These are phyloP conservation scores for Enteromius afrohamiltoni DNA, from an alignment of 2,797 vertebrate genomes.

Conservation along the genomic window DNA sequence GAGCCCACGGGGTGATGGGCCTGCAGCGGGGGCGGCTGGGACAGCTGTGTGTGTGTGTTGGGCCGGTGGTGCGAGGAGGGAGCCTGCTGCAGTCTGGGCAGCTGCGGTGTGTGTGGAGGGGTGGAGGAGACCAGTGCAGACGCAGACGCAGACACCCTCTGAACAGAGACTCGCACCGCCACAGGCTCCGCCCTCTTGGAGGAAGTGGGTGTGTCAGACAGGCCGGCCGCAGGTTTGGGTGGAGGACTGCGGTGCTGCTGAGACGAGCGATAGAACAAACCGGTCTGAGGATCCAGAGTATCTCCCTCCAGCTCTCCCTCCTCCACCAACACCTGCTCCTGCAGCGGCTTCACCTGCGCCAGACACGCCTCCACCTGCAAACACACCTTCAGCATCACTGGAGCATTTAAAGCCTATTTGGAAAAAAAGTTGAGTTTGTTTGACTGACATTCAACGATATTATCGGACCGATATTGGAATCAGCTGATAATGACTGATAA, in stretches of 20 bases:
- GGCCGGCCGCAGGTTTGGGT: slow-evolving; percentile 78
- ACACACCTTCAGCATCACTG: not conserved
- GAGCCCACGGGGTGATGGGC: slow-evolving; percentile 87
- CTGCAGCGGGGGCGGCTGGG: slow-evolving; percentile 86
- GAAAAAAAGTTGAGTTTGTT: not conserved
- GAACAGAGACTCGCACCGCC: slow-evolving; percentile 72
- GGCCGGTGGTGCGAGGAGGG: slow-evolving; percentile 94
- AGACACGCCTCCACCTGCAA: slow-evolving; percentile 72
- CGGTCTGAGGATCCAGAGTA: slow-evolving; percentile 97
- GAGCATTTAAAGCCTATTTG: not conserved
- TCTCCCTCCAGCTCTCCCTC: slow-evolving; percentile 94
- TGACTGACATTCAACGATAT: not conserved
- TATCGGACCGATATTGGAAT: too few relatives aligned
- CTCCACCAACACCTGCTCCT: slow-evolving; percentile 83
- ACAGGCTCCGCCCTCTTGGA: slow-evolving; percentile 71
- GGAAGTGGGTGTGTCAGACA: slow-evolving; percentile 56
- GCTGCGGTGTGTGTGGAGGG: slow-evolving; percentile 85
- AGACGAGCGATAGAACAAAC: slow-evolving; percentile 91
- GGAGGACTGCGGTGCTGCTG: slow-evolving; percentile 65
- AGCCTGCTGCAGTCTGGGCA: slow-evolving; percentile 94
- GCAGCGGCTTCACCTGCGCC: slow-evolving; percentile 81
- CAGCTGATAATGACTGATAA: too few relatives aligned
- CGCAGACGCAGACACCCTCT: slow-evolving; percentile 65
- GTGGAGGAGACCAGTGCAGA: slow-evolving; percentile 81
- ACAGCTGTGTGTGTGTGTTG: slow-evolving; percentile 86